Conservation (phyloP, 2,113 vertebrate genomes). For the Penelope pileata region DNA sequence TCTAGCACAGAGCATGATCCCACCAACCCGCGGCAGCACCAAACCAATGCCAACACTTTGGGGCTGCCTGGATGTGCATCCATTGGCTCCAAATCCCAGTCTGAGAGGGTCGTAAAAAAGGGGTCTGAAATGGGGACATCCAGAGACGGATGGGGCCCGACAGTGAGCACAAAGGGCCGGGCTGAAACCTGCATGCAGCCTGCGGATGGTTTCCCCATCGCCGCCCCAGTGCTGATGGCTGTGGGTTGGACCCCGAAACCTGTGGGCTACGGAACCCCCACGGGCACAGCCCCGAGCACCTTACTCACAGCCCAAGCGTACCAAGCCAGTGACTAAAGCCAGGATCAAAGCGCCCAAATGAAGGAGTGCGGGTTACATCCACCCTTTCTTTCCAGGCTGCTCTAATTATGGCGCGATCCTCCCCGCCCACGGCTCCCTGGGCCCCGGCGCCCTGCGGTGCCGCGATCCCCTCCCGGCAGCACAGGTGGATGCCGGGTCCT, state of each 20-base stretch:
- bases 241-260: not conserved
- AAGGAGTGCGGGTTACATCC: slow-evolving; percentile 25
- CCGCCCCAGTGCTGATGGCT: accelerated
- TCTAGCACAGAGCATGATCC: not conserved
- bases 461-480: not conserved
- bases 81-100: not conserved
- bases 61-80: not conserved
- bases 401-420: slow-evolving; percentile 16
- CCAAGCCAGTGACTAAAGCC: slow-evolving; percentile 37
- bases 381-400: slow-evolving; percentile 37
- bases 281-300: not conserved
- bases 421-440: not conserved
- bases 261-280: not conserved
- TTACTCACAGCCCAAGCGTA: slow-evolving; percentile 53
- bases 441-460: not conserved
- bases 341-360: slow-evolving; percentile 39
- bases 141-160: accelerated
- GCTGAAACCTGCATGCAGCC: not conserved
- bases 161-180: not conserved
- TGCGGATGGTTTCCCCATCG: accelerated
- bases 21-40: not conserved
- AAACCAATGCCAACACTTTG: accelerated
- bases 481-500: not conserved
- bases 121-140: accelerated
- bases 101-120: not conserved